Evolutionary conservation across 2,113 vertebrate species (phyloP), one percentile per base, ranked within the genome.

Genomic region (Vulpes vulpes): DNA sequence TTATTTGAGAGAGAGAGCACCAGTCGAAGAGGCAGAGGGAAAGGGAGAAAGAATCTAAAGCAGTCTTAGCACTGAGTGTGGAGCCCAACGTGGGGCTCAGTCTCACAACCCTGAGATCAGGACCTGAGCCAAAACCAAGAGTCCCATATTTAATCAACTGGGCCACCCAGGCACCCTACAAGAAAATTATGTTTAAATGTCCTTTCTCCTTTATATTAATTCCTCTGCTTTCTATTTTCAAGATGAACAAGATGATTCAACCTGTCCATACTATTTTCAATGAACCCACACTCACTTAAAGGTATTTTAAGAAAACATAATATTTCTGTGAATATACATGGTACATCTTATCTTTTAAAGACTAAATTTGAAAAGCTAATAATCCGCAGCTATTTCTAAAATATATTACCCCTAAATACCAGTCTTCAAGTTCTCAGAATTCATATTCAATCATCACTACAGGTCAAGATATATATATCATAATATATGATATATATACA

Each of bases 341-440:
- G 73, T 49, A 71, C 32, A 73, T 96, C 60, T 94, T 95, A 94
- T 95, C 65, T 96, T 91, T 83, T 79, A 92, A 83, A 95, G n/a
- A 76, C 53, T 96, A 95, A 96, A 94, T 92, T 83, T 89, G 79
- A 82, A 95, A 95, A 96, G 53, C 53, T 95, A 85, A 85, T 91
- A 82, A 89, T 85, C 69, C 73, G 85, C 8, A 32, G 71, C 49
- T 92, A 53, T 94, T 95, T 92, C 53, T 89, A 59, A 85, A 91
- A 91, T 32, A 93, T 65, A 81, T 87, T 32, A 38, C 19, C 53
- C 43, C 25, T 74, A 89, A 84, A 91, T 84, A 88, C 71, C 30
- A 97, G n/a, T 76, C 71, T 96, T 95, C 82, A 96, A 53, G 59
- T 98, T 89, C 92, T 96, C 76, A 82, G 92, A 96, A 91, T 95